These are phyloP conservation scores for Pelvicachromis taeniatus DNA, from an alignment of 2,113 vertebrate genomes.

Conservation along the genomic window DNA sequence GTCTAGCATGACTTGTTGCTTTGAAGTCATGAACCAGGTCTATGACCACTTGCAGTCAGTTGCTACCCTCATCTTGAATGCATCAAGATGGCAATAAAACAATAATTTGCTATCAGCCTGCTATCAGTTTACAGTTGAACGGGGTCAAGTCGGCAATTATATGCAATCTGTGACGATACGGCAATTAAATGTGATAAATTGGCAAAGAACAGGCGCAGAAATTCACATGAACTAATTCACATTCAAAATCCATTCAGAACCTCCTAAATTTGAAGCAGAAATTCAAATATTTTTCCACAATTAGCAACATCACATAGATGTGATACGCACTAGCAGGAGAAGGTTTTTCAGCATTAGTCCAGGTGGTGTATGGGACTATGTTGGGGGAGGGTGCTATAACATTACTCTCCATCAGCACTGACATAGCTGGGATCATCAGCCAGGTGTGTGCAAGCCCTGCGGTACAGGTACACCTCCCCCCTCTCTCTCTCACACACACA, in stretches of 20 bases:
- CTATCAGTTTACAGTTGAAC: background rate
- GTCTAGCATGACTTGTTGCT: rapidly evolving
- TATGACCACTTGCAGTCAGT: background rate
- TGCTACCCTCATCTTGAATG: background rate
- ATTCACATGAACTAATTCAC: background rate
- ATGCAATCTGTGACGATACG: background rate
- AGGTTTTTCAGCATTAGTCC: constrained; percentile 17
- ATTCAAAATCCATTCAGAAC: background rate
- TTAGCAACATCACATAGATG: background rate
- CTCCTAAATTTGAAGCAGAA: background rate
- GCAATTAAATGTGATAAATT: background rate
- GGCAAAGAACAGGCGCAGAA: background rate
- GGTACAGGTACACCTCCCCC: background rate
- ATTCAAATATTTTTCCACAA: background rate
- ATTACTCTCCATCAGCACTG: constrained; percentile 55
- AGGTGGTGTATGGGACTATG: constrained; percentile 53
- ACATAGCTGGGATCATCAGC: constrained; percentile 47
- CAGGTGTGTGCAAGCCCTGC: constrained; percentile 58
- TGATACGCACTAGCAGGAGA: background rate
- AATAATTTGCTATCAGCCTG: background rate
- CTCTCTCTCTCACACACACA: background rate
- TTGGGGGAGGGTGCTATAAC: constrained; percentile 38
- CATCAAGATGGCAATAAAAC: background rate
- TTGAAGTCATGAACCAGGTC: background rate
- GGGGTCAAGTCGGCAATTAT: background rate